Evolutionary conservation across 2,113 vertebrate genomes (phyloP).

Genomic region (Phaetusa simplex): DNA sequence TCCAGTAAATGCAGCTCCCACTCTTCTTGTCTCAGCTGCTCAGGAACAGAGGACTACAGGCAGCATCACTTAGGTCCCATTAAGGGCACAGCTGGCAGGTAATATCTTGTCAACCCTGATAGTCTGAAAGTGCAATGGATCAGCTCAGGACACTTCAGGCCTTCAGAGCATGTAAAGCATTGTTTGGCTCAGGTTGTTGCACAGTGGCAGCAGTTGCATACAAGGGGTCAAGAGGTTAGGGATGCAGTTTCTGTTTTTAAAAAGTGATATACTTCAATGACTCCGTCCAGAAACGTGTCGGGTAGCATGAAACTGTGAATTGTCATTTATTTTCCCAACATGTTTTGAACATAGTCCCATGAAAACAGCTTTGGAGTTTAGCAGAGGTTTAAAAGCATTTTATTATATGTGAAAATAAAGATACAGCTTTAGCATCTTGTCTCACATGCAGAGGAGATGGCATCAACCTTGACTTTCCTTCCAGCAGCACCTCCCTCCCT

Average conservation of each 20-base stretch:
- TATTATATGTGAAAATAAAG: conserved; percentile 15
- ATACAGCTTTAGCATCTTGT: background rate
- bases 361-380: conserved; percentile 14
- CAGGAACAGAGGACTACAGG: conserved; percentile 6
- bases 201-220: background rate
- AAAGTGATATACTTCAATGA: background rate
- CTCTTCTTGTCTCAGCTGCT: conserved; percentile 27
- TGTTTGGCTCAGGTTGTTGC: conserved; percentile 14
- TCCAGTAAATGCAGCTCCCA: conserved; percentile 20
- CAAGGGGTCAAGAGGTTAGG: background rate
- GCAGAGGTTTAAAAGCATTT: conserved; percentile 32
- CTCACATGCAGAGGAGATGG: conserved; percentile 3
- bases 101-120: conserved; percentile 1
- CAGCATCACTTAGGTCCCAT: conserved; percentile 45
- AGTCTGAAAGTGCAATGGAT: conserved; percentile 45
- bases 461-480: conserved; percentile 29
- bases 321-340: background rate
- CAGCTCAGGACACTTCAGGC: conserved; percentile 16
- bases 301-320: background rate
- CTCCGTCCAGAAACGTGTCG: background rate
- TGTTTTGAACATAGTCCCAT: background rate
- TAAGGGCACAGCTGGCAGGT: conserved; percentile 47
- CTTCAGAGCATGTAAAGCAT: conserved; percentile 3
- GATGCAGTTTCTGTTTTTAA: conserved; percentile 15
- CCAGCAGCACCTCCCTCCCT: background rate